Evolutionary conservation across 2,797 vertebrate species (phyloP).

Genomic region (Serranus cabrilla): DNA sequence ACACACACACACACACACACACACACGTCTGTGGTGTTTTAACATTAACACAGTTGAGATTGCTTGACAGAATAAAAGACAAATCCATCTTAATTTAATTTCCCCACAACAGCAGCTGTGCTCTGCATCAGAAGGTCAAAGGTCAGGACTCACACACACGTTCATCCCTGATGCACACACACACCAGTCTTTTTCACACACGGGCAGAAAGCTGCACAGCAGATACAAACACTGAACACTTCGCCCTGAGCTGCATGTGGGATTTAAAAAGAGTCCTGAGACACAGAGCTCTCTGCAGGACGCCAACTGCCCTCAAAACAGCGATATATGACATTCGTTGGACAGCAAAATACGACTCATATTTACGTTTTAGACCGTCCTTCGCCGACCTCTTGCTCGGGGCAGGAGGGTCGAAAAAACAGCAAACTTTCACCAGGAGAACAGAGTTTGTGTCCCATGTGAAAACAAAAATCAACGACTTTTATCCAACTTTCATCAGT

Average conservation of each 20-base stretch:
- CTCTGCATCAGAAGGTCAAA: conserved; percentile 18
- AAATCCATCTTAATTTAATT: conserved; percentile 1
- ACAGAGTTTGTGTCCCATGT: no score
- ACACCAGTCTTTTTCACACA: background rate
- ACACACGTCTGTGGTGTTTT: background rate
- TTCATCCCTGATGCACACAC: background rate
- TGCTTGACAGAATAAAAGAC: background rate
- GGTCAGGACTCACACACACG: conserved; percentile 18
- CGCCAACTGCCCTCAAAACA: no score
- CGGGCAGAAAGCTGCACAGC: background rate
- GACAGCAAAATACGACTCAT: no score
- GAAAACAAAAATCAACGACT: no score
- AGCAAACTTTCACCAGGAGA: no score
- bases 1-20: background rate
- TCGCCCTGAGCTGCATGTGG: conserved; percentile 8
- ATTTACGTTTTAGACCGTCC: no score
- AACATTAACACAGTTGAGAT: background rate
- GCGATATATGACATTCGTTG: no score
- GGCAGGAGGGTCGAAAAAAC: no score
- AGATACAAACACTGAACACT: background rate
- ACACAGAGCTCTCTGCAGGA: background rate
- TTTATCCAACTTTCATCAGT: no score
- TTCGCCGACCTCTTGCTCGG: no score
- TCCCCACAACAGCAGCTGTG: conserved; percentile 16
- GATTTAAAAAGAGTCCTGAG: conserved; percentile 11